phyloP scores from a whole-genome alignment of 1,140 invertebrate genomes.

The Berghia stephanieae region DNA sequence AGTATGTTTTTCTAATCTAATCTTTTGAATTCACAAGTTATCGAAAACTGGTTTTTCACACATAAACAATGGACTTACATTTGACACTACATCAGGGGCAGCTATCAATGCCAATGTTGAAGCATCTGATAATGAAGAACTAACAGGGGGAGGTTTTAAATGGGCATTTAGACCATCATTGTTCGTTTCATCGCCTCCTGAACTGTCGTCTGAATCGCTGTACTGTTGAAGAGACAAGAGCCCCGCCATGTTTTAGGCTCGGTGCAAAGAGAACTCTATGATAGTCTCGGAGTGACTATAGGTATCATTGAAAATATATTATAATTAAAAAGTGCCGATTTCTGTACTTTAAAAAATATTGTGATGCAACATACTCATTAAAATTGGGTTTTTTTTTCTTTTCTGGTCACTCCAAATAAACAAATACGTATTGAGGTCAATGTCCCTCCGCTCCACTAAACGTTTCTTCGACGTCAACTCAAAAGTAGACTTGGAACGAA shows the following conservation, averaged over 20 bases:
- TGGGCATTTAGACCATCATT: constrained; percentile 68
- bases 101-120: constrained; percentile 76
- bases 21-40: no score
- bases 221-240: constrained; percentile 72
- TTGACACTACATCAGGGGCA: constrained; percentile 81
- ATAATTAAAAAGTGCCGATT: not conserved
- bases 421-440: no score
- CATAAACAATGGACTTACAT: constrained; percentile 72
- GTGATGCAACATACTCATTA: not conserved
- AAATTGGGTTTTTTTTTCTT: no score
- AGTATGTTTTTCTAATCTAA: no score
- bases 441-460: no score
- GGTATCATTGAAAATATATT: not conserved
- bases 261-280: constrained; percentile 11
- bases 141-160: constrained; percentile 67
- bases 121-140: constrained; percentile 57
- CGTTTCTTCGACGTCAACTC: no score
- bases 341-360: not conserved
- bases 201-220: constrained; percentile 70
- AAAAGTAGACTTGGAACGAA: no score
- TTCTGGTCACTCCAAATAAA: no score
- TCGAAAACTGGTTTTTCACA: no score
- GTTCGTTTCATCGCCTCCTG: constrained; percentile 59
- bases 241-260: constrained; percentile 37
- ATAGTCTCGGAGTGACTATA: not conserved